Evolutionary conservation across 2,888 invertebrate genomes (phyloP).

Genomic region (Drosophila macrospina): DNA sequence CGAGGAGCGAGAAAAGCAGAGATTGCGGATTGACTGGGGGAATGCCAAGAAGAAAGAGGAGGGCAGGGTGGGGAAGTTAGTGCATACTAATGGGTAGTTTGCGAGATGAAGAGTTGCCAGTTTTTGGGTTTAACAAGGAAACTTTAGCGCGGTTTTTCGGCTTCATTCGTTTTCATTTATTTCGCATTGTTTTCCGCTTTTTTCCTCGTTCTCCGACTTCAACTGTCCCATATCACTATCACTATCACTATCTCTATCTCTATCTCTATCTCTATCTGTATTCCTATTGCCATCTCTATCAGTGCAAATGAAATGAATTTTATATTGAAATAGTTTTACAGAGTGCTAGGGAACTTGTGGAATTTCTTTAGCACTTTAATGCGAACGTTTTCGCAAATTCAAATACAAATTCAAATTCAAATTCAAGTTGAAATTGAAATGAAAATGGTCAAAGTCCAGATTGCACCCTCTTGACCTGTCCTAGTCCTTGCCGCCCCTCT

Average conservation of each 20-base stretch:
- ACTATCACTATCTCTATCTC: slow-evolving; percentile 1
- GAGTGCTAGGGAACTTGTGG: slow-evolving; percentile 41
- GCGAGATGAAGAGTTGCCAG: slow-evolving; percentile 37
- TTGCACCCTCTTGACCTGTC: slow-evolving; percentile 22
- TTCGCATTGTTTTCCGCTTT: slow-evolving; percentile 54
- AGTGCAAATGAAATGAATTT: slow-evolving; percentile 72
- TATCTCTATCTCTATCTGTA: neutral
- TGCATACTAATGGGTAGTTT: slow-evolving; percentile 38
- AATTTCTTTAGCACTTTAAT: slow-evolving; percentile 53
- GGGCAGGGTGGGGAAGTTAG: neutral
- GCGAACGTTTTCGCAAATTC: slow-evolving; percentile 36
- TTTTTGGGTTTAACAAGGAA: slow-evolving; percentile 67
- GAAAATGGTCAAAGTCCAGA: slow-evolving; percentile 23
- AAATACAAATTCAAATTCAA: slow-evolving; percentile 27
- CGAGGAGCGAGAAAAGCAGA: neutral
- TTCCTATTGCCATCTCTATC: slow-evolving; percentile 4
- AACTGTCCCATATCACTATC: slow-evolving; percentile 2
- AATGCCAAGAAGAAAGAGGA: neutral
- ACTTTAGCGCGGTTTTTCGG: slow-evolving; percentile 65
- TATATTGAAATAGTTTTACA: slow-evolving; percentile 76
- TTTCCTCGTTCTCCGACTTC: neutral
- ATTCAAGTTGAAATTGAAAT: slow-evolving; percentile 35
- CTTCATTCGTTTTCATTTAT: slow-evolving; percentile 71
- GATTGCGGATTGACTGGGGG: too few species aligned
- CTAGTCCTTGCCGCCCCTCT: neutral